These are phyloP conservation scores for Drosophila recens DNA, from an alignment of 2,888 invertebrate genomes.

Conservation along the genomic window DNA sequence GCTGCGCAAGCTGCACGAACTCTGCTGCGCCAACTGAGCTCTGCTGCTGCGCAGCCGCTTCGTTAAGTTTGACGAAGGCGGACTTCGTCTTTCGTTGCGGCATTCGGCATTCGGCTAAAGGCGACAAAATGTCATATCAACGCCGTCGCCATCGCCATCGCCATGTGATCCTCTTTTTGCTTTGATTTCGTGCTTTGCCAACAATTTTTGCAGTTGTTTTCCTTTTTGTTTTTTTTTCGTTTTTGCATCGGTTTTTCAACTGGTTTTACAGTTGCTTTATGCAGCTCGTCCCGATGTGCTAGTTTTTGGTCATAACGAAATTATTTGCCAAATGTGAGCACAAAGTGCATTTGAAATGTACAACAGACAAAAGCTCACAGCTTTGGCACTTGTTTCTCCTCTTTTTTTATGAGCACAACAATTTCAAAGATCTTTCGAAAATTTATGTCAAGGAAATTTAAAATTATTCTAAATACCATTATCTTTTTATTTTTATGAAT, in stretches of 20 bases:
- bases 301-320: constrained; percentile 28
- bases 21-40: background rate
- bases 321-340: constrained; percentile 3
- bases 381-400: too few species aligned
- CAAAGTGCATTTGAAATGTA: background rate
- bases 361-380: background rate
- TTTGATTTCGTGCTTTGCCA: constrained; percentile 24
- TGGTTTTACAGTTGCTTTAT: constrained; percentile 64
- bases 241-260: constrained; percentile 35
- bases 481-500: too few species aligned
- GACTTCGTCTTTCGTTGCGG: background rate
- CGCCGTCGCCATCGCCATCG: constrained; percentile 41
- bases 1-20: background rate
- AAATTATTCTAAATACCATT: too few species aligned
- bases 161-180: constrained; percentile 47
- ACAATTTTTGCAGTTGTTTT: background rate
- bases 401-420: too few species aligned
- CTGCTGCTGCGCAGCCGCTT: constrained; percentile 20
- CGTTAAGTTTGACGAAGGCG: constrained; percentile 14
- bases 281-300: constrained; percentile 49
- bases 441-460: too few species aligned
- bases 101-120: constrained; percentile 44
- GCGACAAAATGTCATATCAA: constrained; percentile 76
- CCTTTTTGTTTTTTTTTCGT: constrained; percentile 4
- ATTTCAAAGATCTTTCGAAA: background rate